phyloP scores from a whole-genome alignment of 2,888 invertebrate genomes.

The Himalopsyche tibetana region DNA sequence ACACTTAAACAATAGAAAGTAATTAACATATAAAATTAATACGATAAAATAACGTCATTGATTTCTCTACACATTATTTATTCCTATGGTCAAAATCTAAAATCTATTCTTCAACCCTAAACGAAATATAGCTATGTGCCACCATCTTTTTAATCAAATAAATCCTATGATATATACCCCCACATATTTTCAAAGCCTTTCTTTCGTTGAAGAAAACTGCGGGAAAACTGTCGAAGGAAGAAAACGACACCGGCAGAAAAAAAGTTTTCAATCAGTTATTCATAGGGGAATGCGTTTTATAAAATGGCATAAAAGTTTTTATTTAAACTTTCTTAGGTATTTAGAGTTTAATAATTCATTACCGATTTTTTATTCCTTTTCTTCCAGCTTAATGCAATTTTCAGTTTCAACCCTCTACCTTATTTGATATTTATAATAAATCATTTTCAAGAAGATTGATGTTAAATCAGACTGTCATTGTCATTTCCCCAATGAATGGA shows the following conservation, averaged over 20 bases:
- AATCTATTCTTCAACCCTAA: neutral
- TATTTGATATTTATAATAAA: no score
- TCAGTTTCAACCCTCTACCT: no score
- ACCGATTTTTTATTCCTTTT: no score
- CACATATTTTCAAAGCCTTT: conserved; percentile 41
- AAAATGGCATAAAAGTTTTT: neutral
- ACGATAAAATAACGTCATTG: no score
- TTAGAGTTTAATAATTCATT: neutral
- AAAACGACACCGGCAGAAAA: conserved; percentile 49
- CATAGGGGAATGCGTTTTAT: conserved; percentile 41
- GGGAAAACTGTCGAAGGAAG: conserved; percentile 51
- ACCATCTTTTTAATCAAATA: conserved; percentile 65
- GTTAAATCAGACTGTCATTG: no score
- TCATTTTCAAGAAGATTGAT: no score
- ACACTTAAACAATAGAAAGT: no score
- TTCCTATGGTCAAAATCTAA: neutral
- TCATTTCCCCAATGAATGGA: no score
- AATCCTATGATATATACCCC: conserved; percentile 64
- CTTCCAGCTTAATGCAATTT: no score
- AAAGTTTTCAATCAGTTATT: conserved; percentile 53
- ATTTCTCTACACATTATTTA: no score
- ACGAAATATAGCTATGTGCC: conserved; percentile 35
- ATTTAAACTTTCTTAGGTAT: neutral
- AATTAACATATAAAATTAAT: no score
- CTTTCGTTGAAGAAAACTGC: conserved; percentile 38